phyloP scores from a whole-genome alignment of 2,797 vertebrate genomes.

The Pipistrellus pipistrellus region DNA sequence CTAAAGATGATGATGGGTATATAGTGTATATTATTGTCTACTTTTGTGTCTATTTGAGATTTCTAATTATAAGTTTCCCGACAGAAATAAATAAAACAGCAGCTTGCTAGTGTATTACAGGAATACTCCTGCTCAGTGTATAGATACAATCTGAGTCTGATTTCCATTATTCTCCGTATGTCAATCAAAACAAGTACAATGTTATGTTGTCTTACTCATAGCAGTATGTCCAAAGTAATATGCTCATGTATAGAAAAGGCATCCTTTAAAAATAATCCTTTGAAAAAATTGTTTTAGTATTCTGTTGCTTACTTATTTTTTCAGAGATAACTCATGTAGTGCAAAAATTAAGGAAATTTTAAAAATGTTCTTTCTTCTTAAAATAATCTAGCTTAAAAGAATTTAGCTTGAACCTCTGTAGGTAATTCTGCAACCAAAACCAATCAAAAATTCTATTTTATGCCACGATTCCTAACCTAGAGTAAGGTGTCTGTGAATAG shows the following conservation, averaged over 20 bases:
- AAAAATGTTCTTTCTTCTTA: background rate
- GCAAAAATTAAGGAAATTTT: conserved; percentile 12
- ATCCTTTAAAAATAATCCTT: conserved; percentile 10
- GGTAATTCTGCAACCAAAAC: background rate
- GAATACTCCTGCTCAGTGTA: background rate
- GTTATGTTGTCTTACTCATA: background rate
- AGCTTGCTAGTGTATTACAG: background rate
- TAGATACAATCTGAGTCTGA: background rate
- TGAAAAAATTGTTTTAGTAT: background rate
- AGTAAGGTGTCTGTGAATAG: background rate
- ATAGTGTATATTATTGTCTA: background rate
- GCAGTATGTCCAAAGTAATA: background rate
- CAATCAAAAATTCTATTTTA: conserved; percentile 46
- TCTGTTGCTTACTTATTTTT: conserved; percentile 7
- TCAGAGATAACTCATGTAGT: background rate
- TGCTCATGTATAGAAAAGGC: background rate
- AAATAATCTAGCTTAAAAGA: conserved; percentile 64
- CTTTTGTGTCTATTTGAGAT: conserved; percentile 12
- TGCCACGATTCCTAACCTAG: background rate
- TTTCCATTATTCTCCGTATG: background rate
- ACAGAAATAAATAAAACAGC: background rate
- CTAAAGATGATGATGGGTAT: background rate
- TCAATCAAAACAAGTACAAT: conserved; percentile 41
- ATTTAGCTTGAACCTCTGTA: conserved; percentile 31
- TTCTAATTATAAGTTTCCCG: background rate